A percentile compares a stretch with the other conserved stretches of the same genome.
Evolutionary conservation across 2,888 invertebrate genomes (phyloP).

Genomic region (Tetheella fluctuosa): DNA sequence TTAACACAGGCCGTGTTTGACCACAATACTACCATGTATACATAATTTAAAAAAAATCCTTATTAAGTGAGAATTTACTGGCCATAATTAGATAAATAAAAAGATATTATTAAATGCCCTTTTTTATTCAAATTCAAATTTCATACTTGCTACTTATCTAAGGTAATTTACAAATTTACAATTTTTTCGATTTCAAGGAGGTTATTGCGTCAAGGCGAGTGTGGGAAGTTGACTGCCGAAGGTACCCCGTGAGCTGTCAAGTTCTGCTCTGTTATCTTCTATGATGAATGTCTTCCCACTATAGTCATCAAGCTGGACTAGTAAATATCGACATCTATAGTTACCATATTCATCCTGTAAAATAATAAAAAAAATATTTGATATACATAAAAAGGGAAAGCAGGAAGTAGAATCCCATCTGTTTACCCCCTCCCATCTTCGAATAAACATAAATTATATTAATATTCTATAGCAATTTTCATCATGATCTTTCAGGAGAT

Average conservation of each 20-base stretch:
- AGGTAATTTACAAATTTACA: conserved; percentile 39
- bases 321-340: conserved; percentile 92
- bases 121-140: conserved; percentile 39
- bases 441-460: too few relatives aligned
- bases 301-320: conserved; percentile 92
- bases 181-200: conserved; percentile 23
- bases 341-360: conserved; percentile 90
- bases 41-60: too few relatives aligned
- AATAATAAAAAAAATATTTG: background rate
- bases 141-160: conserved; percentile 48
- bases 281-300: conserved; percentile 89
- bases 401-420: too few relatives aligned
- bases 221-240: conserved; percentile 56
- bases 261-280: conserved; percentile 88
- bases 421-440: too few relatives aligned
- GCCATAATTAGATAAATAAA: too few relatives aligned
- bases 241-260: conserved; percentile 56
- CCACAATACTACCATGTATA: too few relatives aligned
- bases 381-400: background rate
- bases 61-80: too few relatives aligned
- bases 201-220: conserved; percentile 60
- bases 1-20: too few relatives aligned
- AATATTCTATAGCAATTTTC: too few relatives aligned
- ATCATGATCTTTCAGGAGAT: too few relatives aligned
- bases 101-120: too few relatives aligned